These are phyloP conservation scores for Tyria jacobaeae DNA, from an alignment of 2,888 invertebrate species.

Conservation along the genomic window DNA sequence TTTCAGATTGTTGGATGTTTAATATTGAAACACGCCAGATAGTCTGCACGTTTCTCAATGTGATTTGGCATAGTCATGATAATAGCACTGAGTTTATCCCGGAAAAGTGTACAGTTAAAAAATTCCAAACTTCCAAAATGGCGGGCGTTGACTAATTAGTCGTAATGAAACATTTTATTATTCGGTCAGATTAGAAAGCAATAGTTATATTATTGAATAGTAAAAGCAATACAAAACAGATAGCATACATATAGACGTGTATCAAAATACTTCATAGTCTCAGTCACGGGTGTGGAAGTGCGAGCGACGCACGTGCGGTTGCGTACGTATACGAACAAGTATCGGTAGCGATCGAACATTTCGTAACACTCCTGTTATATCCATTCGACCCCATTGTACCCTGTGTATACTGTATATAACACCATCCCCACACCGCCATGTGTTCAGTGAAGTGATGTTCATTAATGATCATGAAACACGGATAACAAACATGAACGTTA, in stretches of 20 bases:
- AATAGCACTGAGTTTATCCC: too few species aligned
- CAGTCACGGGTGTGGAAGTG: conserved; percentile 58
- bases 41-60: too few species aligned
- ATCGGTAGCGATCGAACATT: conserved; percentile 59
- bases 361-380: conserved; percentile 63
- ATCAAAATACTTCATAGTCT: conserved; percentile 39
- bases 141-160: too few species aligned
- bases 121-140: too few species aligned
- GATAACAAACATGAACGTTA: conserved; percentile 13
- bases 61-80: too few species aligned
- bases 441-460: conserved; percentile 51
- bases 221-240: conserved; percentile 25
- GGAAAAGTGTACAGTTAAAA: too few species aligned
- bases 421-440: conserved; percentile 24
- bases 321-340: conserved; percentile 41
- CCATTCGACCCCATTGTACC: conserved; percentile 59
- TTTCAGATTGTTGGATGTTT: too few species aligned
- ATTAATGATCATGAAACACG: conserved; percentile 28
- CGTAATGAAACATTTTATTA: background rate
- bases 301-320: conserved; percentile 60
- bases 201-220: conserved; percentile 10
- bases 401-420: conserved; percentile 50
- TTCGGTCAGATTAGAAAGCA: background rate
- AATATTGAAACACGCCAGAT: too few species aligned
- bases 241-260: conserved; percentile 33